Evolutionary conservation across 1,140 invertebrate genomes (phyloP), one percentile per base, ranked within the genome.

Genomic region (Trichonephila clavata): DNA sequence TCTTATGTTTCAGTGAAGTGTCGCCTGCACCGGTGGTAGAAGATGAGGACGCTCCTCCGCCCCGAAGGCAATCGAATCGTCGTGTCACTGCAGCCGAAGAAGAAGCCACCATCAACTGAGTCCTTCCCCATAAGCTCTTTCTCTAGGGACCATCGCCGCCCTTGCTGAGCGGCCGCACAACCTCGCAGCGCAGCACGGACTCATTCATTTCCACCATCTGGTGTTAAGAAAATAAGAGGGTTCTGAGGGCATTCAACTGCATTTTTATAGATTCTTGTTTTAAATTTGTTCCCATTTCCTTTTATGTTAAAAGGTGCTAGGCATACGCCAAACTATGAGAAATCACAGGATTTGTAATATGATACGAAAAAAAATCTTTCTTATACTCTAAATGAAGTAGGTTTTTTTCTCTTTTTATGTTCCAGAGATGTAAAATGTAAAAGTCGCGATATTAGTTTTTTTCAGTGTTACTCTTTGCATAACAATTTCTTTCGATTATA

Each of bases 11-110:
- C 50, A 93, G 92, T 63, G 92, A 93, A 7, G 21, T 84, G 14
- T 27, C 65, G 10, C 81, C 83, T 20, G 50, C 24, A 59, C 92
- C 92, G 18, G 92, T 63, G 24, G 86, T 39, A 21, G 92, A 80
- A 63, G 50, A 83, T 6, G 39, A 77, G 2, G 83, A 81, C 10
- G 16, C 18, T 2, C 61, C 57, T 4, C 21, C 65, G 4, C 24
- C 59, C 0, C 6, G 92, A 50, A 6, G 39, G 18, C 50, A 77
- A 32, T 20, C 86, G 7, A 87, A 92, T 20, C 50, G 84, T 3
- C 43, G 92, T 0, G 90, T 84, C 7, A 71, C 91, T 27, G 24
- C 83, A 59, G 57, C 13, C 18, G 84, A 93, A 6, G 92, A 93
- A 24, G 92, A 93, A 43, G 21, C 18, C 2, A 59, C 21, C 1